These are phyloP conservation scores for Spea bombifrons DNA, from an alignment of 2,113 vertebrate genomes.

Conservation along the genomic window DNA sequence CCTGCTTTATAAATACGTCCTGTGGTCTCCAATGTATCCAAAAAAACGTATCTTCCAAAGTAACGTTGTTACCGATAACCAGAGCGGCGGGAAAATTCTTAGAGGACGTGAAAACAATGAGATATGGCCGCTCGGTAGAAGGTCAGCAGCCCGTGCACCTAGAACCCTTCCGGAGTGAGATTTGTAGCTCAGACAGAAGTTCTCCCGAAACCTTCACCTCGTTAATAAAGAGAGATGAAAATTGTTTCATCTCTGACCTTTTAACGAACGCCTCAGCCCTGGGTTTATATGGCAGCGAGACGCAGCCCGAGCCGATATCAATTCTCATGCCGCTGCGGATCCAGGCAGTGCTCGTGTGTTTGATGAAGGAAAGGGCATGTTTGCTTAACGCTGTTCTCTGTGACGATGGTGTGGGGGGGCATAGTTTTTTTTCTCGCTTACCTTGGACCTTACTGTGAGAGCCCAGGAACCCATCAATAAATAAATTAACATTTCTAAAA, in stretches of 20 bases:
- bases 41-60: no score
- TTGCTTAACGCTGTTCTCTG: slow-evolving; percentile 43
- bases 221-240: slow-evolving; percentile 66
- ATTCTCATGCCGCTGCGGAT: slow-evolving; percentile 54
- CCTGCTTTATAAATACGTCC: no score
- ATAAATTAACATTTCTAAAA: no score
- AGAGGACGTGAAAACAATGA: no score
- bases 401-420: slow-evolving; percentile 13
- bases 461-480: no score
- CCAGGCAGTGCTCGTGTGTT: slow-evolving; percentile 56
- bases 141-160: not conserved
- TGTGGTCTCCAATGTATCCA: no score
- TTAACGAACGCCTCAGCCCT: slow-evolving; percentile 59
- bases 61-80: no score
- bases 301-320: slow-evolving; percentile 56
- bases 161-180: slow-evolving; percentile 3
- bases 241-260: slow-evolving; percentile 64
- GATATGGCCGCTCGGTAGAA: not conserved
- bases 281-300: slow-evolving; percentile 57
- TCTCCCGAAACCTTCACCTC: slow-evolving; percentile 51
- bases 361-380: slow-evolving; percentile 52
- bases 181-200: no score
- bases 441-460: not conserved
- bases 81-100: no score
- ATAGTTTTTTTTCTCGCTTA: not conserved